phyloP scores from a whole-genome alignment of 2,888 invertebrate genomes.

The Meteorus colon region DNA sequence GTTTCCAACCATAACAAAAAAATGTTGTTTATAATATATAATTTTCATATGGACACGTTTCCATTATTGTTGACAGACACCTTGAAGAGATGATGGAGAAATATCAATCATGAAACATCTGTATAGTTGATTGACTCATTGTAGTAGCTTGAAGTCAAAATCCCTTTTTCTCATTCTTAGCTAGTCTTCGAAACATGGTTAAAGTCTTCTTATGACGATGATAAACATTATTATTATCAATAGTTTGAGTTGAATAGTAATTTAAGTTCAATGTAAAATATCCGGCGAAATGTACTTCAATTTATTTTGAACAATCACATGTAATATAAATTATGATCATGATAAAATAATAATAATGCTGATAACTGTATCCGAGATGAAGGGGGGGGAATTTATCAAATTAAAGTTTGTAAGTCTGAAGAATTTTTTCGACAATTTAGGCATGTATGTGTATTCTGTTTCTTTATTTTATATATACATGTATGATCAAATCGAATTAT shows the following conservation, averaged over 20 bases:
- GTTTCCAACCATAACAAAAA: not conserved
- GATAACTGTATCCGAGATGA: no score
- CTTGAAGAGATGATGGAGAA: not conserved
- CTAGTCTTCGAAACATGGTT: not conserved
- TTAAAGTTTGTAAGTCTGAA: not conserved
- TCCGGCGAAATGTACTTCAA: not conserved
- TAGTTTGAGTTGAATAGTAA: not conserved
- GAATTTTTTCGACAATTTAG: not conserved
- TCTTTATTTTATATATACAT: not conserved
- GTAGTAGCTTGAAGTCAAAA: not conserved
- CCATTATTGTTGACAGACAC: no score
- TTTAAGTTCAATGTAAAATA: not conserved
- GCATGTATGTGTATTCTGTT: not conserved
- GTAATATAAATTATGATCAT: not conserved
- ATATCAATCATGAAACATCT: not conserved
- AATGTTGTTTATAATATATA: no score
- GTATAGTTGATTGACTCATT: not conserved
- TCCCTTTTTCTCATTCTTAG: not conserved
- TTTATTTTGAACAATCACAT: not conserved
- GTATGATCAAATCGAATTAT: not conserved
- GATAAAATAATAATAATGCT: not conserved
- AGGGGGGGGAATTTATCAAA: no score
- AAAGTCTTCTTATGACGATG: not conserved
- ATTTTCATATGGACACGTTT: no score
- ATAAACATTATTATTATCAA: not conserved